These are phyloP conservation scores for Yponomeuta malinellus DNA, from an alignment of 2,888 invertebrate species.

Conservation along the genomic window DNA sequence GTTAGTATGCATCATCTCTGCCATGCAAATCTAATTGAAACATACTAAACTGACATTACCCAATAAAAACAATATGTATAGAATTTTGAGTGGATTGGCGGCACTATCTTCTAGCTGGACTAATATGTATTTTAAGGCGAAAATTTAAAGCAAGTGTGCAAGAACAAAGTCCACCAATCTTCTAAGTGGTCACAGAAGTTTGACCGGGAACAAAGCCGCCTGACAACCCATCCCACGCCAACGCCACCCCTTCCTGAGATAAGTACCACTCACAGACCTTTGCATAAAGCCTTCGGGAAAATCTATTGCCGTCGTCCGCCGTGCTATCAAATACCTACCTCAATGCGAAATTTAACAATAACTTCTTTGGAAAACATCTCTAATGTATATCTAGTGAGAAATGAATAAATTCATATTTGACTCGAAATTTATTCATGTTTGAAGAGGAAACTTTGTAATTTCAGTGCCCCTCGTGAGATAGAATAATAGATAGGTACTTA, in stretches of 20 bases:
- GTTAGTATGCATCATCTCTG: conserved; percentile 28
- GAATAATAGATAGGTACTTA: conserved; percentile 26
- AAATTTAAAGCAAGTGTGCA: conserved; percentile 48
- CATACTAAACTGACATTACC: background rate
- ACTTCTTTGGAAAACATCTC: conserved; percentile 37
- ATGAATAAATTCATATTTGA: conserved; percentile 34
- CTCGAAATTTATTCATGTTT: conserved; percentile 30
- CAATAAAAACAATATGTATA: too few species aligned
- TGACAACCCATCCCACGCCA: conserved; percentile 19
- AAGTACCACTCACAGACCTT: conserved; percentile 44
- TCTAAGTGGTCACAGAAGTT: conserved; percentile 62
- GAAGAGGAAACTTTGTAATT: conserved; percentile 30
- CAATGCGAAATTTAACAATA: conserved; percentile 44
- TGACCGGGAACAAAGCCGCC: conserved; percentile 49
- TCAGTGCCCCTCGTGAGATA: conserved; percentile 25
- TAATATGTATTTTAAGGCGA: conserved; percentile 16
- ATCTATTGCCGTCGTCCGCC: conserved; percentile 29
- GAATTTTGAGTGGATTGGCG: too few species aligned
- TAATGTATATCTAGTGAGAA: conserved; percentile 45
- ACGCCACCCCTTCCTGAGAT: conserved; percentile 36
- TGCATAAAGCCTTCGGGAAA: conserved; percentile 51
- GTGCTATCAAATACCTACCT: conserved; percentile 25
- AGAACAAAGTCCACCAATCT: conserved; percentile 67
- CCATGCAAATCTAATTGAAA: conserved; percentile 10
- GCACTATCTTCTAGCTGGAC: too few species aligned